A percentile compares a stretch with the other conserved stretches of the same genome.
Conservation (phyloP, 35 echinoderm and acorn worm species). For the Hemicentrotus pulcherrimus region DNA sequence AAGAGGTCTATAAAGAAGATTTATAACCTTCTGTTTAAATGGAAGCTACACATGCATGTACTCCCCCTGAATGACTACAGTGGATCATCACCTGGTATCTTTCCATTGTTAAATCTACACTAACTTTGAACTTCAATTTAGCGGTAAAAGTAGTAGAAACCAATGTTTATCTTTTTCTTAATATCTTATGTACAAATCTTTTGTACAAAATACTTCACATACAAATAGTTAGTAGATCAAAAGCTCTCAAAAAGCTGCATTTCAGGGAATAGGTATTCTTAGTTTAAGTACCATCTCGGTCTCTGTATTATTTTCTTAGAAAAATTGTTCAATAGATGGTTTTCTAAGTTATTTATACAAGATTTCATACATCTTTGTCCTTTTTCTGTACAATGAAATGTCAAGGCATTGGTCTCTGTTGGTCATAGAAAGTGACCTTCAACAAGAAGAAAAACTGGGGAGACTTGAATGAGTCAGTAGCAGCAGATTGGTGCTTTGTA, state of each 20-base stretch:
- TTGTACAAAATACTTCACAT: constrained; percentile 57
- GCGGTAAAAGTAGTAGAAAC: constrained; percentile 36
- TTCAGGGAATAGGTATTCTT: constrained; percentile 47
- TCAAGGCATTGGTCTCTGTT: constrained; percentile 43
- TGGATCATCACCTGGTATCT: constrained; percentile 8
- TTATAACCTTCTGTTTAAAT: background rate
- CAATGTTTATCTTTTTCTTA: constrained; percentile 12
- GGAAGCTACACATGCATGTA: constrained; percentile 39
- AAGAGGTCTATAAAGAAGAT: constrained; percentile 27
- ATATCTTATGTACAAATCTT: constrained; percentile 54
- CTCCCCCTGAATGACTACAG: constrained; percentile 43
- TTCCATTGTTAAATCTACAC: constrained; percentile 31
- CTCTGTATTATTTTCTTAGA: constrained; percentile 46
- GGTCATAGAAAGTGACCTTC: constrained; percentile 34
- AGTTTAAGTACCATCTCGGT: constrained; percentile 51
- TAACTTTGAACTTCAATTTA: constrained; percentile 21
- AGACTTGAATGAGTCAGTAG: constrained; percentile 15
- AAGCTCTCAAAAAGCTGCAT: constrained; percentile 47
- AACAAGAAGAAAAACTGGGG: constrained; percentile 36
- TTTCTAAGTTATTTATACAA: constrained; percentile 51
- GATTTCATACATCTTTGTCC: constrained; percentile 50
- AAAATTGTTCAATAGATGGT: constrained; percentile 58
- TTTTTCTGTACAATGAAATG: constrained; percentile 46
- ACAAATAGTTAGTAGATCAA: constrained; percentile 51
- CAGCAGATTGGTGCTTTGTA: constrained; percentile 1